phyloP scores from a whole-genome alignment of 2,888 invertebrate genomes.

The Dione vanillae region DNA sequence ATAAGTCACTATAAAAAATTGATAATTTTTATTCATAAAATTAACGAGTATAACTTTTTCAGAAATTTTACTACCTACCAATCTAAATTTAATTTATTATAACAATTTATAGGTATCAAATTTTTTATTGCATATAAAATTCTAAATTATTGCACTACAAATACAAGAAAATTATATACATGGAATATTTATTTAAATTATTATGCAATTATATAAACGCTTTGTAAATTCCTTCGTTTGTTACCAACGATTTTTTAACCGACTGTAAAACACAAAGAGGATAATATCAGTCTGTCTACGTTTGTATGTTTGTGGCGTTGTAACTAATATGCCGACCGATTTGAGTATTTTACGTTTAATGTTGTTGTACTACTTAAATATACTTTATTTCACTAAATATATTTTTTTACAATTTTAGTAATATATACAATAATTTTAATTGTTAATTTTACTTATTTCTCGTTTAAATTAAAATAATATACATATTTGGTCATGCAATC shows the following conservation, averaged over 20 bases:
- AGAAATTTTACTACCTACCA: not conserved
- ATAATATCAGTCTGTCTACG: no score
- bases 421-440: no score
- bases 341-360: no score
- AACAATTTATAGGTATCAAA: not conserved
- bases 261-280: no score
- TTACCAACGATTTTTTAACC: no score
- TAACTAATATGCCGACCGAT: no score
- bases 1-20: not conserved
- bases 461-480: no score
- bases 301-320: not conserved
- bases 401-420: no score
- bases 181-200: conserved; percentile 21
- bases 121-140: conserved; percentile 11
- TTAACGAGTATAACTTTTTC: not conserved
- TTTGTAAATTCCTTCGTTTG: no score
- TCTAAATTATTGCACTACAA: conserved; percentile 12
- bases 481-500: no score
- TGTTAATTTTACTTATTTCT: no score
- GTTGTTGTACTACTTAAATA: not conserved
- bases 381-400: not conserved
- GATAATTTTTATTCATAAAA: no score
- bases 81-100: not conserved
- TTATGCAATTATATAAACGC: not conserved
- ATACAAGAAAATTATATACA: conserved; percentile 31